phyloP scores from a whole-genome alignment of 2,888 invertebrate species.

The Alloscopus bannaensis region DNA sequence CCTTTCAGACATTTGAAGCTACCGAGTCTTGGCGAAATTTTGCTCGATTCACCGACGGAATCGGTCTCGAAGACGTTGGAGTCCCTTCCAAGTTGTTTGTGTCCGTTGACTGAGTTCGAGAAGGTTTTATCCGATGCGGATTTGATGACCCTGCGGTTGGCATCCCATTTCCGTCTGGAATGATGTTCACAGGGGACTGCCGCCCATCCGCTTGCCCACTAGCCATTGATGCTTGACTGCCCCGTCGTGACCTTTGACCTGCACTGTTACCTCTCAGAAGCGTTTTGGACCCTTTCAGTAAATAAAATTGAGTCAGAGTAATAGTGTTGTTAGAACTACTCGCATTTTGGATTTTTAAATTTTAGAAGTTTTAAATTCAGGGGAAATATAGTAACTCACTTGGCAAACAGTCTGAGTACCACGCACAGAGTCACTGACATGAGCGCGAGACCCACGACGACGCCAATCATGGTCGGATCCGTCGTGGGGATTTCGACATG shows the following conservation, averaged over 20 bases:
- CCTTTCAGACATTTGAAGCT: slow-evolving; percentile 66
- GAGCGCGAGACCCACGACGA: slow-evolving; percentile 84
- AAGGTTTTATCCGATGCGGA: slow-evolving; percentile 61
- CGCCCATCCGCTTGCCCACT: slow-evolving; percentile 65
- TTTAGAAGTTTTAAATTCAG: slow-evolving; percentile 31
- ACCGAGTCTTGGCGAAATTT: slow-evolving; percentile 69
- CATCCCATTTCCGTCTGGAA: slow-evolving; percentile 45
- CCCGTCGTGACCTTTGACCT: slow-evolving; percentile 68
- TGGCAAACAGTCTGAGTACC: slow-evolving; percentile 93
- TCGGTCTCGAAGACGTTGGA: slow-evolving; percentile 52
- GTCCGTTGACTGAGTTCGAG: slow-evolving; percentile 66
- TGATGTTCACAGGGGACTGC: slow-evolving; percentile 13
- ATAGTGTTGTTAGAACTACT: too few species aligned
- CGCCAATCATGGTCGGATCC: slow-evolving; percentile 89
- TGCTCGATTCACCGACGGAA: slow-evolving; percentile 36
- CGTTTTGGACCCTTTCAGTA: slow-evolving; percentile 71
- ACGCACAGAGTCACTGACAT: slow-evolving; percentile 97
- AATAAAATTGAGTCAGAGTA: too few species aligned
- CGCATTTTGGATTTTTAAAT: slow-evolving; percentile 4
- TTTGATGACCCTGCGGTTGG: slow-evolving; percentile 52
- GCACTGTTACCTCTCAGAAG: slow-evolving; percentile 70
- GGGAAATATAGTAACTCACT: slow-evolving; percentile 79
- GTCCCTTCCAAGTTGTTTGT: slow-evolving; percentile 58
- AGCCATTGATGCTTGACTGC: slow-evolving; percentile 67
- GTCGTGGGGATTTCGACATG: slow-evolving; percentile 78